Evolutionary conservation across 2,797 vertebrate genomes (phyloP).

Genomic region (Spondyliosoma cantharus): DNA sequence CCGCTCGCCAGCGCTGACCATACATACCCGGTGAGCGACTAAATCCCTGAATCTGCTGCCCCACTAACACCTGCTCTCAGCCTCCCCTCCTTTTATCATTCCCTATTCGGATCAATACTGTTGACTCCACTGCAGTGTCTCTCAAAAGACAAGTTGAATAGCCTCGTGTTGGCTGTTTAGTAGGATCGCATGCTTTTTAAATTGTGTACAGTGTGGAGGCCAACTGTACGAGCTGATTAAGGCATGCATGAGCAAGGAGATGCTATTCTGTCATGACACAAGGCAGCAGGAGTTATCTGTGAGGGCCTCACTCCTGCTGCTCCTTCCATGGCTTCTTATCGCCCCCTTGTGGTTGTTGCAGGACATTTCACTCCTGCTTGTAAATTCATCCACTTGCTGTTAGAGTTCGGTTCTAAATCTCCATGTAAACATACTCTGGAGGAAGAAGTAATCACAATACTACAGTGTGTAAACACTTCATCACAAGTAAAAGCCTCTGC

Average conservation of each 20-base stretch:
- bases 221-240: constrained; percentile 69
- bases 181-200: constrained; percentile 66
- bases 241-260: constrained; percentile 58
- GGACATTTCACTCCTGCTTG: background rate
- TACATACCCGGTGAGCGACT: constrained; percentile 65
- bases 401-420: background rate
- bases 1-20: constrained; percentile 65
- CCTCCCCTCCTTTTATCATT: constrained; percentile 70
- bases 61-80: constrained; percentile 80
- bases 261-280: constrained; percentile 52
- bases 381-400: background rate
- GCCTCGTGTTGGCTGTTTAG: constrained; percentile 64
- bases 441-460: background rate
- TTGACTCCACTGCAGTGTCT: constrained; percentile 69
- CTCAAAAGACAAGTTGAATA: constrained; percentile 67
- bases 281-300: constrained; percentile 28
- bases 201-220: constrained; percentile 54
- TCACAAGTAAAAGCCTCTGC: background rate
- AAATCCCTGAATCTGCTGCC: constrained; percentile 79
- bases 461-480: background rate
- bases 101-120: constrained; percentile 77
- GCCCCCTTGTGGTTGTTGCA: constrained; percentile 71
- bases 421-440: background rate
- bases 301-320: background rate
- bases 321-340: constrained; percentile 60